Conservation (phyloP, 2,113 vertebrate genomes). For the Malaclemys terrapin region DNA sequence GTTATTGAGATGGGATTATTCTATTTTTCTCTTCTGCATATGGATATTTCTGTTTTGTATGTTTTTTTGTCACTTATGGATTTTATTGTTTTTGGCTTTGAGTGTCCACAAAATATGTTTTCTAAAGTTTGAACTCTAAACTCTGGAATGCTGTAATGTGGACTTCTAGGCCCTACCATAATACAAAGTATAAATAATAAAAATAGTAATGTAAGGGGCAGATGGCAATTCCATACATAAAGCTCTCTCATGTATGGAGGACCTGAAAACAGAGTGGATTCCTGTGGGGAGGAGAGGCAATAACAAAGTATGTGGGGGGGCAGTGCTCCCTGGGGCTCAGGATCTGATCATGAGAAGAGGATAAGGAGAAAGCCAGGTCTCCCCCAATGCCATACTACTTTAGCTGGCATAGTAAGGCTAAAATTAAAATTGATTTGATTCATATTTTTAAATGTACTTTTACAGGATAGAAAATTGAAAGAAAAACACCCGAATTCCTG, state of each 20-base stretch:
- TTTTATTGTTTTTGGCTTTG: neutral
- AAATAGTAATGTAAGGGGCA: neutral
- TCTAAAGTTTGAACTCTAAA: neutral
- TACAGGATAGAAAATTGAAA: neutral
- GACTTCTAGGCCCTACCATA: neutral
- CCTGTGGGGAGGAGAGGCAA: neutral
- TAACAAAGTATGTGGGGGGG: neutral
- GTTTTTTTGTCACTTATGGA: neutral
- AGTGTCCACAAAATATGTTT: neutral
- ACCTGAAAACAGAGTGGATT: neutral
- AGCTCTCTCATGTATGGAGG: neutral
- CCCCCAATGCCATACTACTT: too few species aligned
- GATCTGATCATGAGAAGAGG: neutral
- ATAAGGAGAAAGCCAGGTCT: neutral
- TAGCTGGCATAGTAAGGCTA: neutral
- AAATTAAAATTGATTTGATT: neutral
- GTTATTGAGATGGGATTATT: neutral
- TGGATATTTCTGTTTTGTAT: neutral
- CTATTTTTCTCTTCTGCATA: neutral
- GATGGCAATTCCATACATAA: neutral
- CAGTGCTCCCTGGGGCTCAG: neutral
- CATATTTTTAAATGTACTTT: neutral
- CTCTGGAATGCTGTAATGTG: neutral
- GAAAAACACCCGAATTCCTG: neutral
- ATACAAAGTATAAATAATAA: neutral